These are phyloP conservation scores for Pseudomyrmex pallidus DNA, from an alignment of 1,140 invertebrate species.

Conservation along the genomic window DNA sequence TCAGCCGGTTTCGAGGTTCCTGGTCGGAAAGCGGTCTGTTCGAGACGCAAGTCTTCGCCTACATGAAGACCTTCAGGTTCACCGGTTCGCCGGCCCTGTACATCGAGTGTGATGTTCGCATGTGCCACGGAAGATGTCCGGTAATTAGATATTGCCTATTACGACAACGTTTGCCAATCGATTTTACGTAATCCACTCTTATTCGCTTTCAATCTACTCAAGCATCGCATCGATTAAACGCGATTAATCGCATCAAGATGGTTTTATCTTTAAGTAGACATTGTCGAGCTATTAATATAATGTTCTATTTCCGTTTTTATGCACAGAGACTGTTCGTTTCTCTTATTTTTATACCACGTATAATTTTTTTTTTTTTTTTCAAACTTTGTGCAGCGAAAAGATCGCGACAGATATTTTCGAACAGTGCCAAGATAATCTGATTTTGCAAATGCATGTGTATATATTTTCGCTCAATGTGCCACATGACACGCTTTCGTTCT, in stretches of 20 bases:
- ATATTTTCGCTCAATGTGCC: no score
- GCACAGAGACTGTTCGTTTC: neutral
- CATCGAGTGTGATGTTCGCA: constrained; percentile 97
- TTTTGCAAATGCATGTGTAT: no score
- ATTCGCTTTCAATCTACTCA: neutral
- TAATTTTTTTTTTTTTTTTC: neutral
- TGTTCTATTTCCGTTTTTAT: neutral
- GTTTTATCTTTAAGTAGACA: neutral
- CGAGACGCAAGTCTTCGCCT: constrained; percentile 96
- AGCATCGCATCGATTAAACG: neutral
- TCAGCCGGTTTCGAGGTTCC: constrained; percentile 96
- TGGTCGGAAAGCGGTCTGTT: constrained; percentile 96
- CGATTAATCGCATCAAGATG: neutral
- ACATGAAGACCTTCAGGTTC: constrained; percentile 98
- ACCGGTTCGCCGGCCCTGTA: constrained; percentile 96
- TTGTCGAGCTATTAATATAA: neutral
- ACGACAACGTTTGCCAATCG: no score
- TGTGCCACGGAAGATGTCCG: constrained; percentile 97
- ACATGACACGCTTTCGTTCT: neutral
- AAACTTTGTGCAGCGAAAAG: no score
- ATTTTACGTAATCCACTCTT: no score
- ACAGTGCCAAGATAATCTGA: neutral
- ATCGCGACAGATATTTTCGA: no score
- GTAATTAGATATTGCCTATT: constrained; percentile 86
- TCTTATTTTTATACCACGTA: neutral